Evolutionary conservation across 2,888 invertebrate genomes (phyloP).

Genomic region (Notodonta ziczac): DNA sequence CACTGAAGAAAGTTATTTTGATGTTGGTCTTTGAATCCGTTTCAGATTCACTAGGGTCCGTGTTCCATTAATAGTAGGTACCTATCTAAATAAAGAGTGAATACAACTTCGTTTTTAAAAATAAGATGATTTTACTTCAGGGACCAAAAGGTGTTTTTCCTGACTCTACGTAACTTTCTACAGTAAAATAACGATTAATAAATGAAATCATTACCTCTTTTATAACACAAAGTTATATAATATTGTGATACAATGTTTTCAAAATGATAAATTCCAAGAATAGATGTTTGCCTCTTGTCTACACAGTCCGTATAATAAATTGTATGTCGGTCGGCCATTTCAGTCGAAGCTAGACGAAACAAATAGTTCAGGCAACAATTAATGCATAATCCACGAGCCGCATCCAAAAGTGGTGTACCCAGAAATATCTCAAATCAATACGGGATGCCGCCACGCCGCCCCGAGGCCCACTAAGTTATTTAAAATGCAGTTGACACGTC

Average conservation of each 20-base stretch:
- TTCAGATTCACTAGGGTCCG: conserved; percentile 21
- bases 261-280: too few species aligned
- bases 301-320: background rate
- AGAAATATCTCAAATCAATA: conserved; percentile 71
- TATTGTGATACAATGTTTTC: background rate
- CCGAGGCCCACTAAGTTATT: conserved; percentile 72
- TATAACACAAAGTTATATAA: too few species aligned
- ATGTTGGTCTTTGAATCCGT: conserved; percentile 31
- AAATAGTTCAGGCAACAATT: conserved; percentile 9
- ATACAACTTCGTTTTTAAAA: background rate
- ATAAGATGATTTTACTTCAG: background rate
- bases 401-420: conserved; percentile 25
- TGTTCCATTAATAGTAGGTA: conserved; percentile 6
- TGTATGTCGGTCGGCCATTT: background rate
- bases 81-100: background rate
- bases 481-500: conserved; percentile 82
- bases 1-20: conserved; percentile 34
- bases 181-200: too few species aligned
- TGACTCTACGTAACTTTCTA: too few species aligned
- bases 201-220: too few species aligned
- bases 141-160: too few species aligned
- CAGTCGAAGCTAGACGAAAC: background rate
- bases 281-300: background rate
- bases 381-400: conserved; percentile 5
- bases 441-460: conserved; percentile 37